Conservation (phyloP, 2,888 invertebrate genomes). For the Automeris io region DNA sequence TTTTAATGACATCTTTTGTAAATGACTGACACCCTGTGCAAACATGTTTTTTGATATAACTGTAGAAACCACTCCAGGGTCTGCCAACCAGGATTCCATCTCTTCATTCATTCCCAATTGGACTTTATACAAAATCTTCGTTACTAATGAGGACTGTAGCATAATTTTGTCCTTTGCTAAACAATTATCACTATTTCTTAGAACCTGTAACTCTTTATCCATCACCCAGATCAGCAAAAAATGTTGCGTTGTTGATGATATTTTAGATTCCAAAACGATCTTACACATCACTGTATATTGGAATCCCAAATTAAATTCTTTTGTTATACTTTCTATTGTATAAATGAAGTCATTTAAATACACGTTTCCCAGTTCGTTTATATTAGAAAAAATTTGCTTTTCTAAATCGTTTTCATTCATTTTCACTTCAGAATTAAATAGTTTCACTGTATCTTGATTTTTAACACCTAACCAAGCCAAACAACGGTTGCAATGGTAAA, state of each 20-base stretch:
- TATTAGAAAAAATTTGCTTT: constrained; percentile 40
- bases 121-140: constrained; percentile 77
- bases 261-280: constrained; percentile 69
- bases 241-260: constrained; percentile 57
- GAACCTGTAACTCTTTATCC: constrained; percentile 76
- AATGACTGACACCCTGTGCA: constrained; percentile 66
- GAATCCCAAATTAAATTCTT: constrained; percentile 62
- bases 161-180: constrained; percentile 42
- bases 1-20: constrained; percentile 71
- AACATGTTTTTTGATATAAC: constrained; percentile 79
- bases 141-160: constrained; percentile 63
- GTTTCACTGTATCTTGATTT: constrained; percentile 58
- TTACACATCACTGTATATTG: constrained; percentile 74
- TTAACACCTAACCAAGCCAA: constrained; percentile 76
- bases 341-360: constrained; percentile 71
- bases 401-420: constrained; percentile 41
- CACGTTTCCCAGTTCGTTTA: constrained; percentile 29
- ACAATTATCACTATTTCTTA: constrained; percentile 41
- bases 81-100: constrained; percentile 71
- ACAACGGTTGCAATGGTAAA: constrained; percentile 76
- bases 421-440: constrained; percentile 77
- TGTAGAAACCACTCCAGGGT: constrained; percentile 66
- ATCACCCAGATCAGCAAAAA: constrained; percentile 79
- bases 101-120: constrained; percentile 56
- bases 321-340: constrained; percentile 67